phyloP scores from a whole-genome alignment of 35 echinoderm and acorn worm species.

The Antedon bifida region DNA sequence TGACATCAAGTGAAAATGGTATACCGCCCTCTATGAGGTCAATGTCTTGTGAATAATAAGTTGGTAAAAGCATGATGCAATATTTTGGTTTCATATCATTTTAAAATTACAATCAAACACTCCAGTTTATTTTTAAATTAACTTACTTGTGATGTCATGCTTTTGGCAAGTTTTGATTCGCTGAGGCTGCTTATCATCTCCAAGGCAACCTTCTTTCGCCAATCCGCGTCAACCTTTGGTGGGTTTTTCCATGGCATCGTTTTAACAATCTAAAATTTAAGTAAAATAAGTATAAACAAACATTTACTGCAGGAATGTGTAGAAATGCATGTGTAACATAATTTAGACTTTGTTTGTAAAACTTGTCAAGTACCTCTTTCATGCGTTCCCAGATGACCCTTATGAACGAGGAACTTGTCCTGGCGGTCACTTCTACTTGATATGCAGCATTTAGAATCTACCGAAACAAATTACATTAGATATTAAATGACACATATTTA shows the following conservation, averaged over 20 bases:
- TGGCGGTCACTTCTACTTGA: constrained; percentile 72
- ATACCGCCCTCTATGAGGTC: too few species aligned
- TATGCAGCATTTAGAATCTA: constrained; percentile 95
- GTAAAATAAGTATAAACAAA: not conserved
- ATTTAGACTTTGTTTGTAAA: not conserved
- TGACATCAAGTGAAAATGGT: not conserved
- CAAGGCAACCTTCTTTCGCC: constrained; percentile 80
- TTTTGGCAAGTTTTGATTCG: constrained; percentile 94
- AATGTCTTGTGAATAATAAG: too few species aligned
- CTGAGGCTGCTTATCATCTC: constrained; percentile 88
- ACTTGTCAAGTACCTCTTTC: constrained; percentile 56
- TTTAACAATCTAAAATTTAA: constrained; percentile 49
- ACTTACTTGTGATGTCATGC: constrained; percentile 79
- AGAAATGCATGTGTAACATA: too few species aligned
- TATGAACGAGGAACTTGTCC: constrained; percentile 69
- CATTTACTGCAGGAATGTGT: not conserved
- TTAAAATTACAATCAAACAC: too few species aligned
- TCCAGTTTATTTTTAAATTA: too few species aligned
- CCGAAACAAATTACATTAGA: too few species aligned
- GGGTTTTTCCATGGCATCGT: constrained; percentile 90
- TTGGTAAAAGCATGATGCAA: too few species aligned
- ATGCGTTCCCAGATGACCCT: constrained; percentile 90
- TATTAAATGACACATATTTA: too few species aligned
- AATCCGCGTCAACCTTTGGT: constrained; percentile 70
- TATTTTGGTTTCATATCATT: too few species aligned